Percentiles rank a stretch among this genome's conserved stretches.
Conservation (phyloP, 2,113 vertebrate genomes). For the Cnemophilus loriae region DNA sequence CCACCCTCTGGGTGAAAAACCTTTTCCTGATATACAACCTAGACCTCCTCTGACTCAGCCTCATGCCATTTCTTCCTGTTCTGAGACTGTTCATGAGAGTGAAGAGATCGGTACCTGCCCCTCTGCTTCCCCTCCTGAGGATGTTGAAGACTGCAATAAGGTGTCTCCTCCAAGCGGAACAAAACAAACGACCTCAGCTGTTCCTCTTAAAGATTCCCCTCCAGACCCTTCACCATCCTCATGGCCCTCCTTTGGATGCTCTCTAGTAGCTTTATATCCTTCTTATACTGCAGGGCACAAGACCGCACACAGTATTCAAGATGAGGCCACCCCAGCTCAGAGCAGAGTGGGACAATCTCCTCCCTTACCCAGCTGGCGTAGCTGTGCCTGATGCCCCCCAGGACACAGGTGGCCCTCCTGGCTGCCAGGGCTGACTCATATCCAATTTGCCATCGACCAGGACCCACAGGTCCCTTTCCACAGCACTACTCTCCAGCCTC, state of each 20-base stretch:
- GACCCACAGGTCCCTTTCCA: neutral
- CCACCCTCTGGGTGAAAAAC: fast-evolving
- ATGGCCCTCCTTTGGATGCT: neutral
- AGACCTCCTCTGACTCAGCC: neutral
- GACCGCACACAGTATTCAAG: neutral
- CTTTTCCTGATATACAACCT: neutral
- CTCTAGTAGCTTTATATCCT: neutral
- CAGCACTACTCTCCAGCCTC: fast-evolving
- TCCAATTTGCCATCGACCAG: fast-evolving
- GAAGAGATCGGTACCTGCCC: neutral
- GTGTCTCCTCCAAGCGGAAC: neutral
- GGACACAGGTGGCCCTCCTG: fast-evolving
- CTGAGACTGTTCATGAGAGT: neutral
- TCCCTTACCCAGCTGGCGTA: fast-evolving
- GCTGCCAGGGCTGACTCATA: neutral
- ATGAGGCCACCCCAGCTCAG: neutral
- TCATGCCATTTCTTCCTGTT: neutral
- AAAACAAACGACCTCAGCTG: neutral
- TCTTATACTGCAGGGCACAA: neutral
- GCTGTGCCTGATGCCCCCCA: neutral
- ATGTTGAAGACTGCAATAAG: neutral
- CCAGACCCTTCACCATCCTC: neutral
- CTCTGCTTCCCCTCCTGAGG: neutral
- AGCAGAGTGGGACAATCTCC: neutral
- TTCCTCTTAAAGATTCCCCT: neutral